Conservation (phyloP, 2,888 invertebrate genomes). For the Caenorhabditis sp. region DNA sequence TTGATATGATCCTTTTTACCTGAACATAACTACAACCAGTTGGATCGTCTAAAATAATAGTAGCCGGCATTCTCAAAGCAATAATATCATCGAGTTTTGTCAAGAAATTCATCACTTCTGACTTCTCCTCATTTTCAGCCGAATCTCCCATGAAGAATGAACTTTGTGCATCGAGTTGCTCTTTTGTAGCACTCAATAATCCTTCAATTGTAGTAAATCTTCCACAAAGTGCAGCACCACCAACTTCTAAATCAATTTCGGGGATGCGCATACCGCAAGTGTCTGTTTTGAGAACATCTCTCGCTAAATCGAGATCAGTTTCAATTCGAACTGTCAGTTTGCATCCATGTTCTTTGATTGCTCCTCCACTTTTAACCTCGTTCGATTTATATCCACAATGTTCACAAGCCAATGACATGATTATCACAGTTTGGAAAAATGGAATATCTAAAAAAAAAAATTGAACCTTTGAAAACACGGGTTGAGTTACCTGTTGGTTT, state of each 20-base stretch:
- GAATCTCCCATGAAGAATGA: conserved; percentile 70
- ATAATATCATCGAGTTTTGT: conserved; percentile 55
- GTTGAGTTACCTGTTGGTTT: conserved; percentile 75
- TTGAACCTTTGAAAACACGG: too few species aligned
- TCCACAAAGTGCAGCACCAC: conserved; percentile 85
- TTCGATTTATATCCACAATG: conserved; percentile 89
- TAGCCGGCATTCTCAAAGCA: conserved; percentile 74
- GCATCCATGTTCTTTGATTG: conserved; percentile 62
- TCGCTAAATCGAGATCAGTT: conserved; percentile 80
- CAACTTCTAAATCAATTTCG: conserved; percentile 81
- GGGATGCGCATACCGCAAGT: conserved; percentile 84
- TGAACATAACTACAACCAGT: conserved; percentile 96
- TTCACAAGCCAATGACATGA: conserved; percentile 95
- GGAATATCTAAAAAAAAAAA: conserved; percentile 82
- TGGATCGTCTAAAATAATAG: conserved; percentile 90
- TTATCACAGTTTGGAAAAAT: conserved; percentile 94
- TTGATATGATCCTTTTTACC: too few species aligned
- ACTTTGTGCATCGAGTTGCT: conserved; percentile 71
- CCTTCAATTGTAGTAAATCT: conserved; percentile 96
- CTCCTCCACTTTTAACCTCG: conserved; percentile 78
- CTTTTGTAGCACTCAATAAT: conserved; percentile 81
- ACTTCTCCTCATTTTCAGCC: conserved; percentile 46
- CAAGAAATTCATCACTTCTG: conserved; percentile 52
- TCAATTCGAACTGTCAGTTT: conserved; percentile 60
- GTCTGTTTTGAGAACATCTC: conserved; percentile 94